Conservation (phyloP, 53 echinoderm and acorn worm species). For the Crossaster papposus region DNA sequence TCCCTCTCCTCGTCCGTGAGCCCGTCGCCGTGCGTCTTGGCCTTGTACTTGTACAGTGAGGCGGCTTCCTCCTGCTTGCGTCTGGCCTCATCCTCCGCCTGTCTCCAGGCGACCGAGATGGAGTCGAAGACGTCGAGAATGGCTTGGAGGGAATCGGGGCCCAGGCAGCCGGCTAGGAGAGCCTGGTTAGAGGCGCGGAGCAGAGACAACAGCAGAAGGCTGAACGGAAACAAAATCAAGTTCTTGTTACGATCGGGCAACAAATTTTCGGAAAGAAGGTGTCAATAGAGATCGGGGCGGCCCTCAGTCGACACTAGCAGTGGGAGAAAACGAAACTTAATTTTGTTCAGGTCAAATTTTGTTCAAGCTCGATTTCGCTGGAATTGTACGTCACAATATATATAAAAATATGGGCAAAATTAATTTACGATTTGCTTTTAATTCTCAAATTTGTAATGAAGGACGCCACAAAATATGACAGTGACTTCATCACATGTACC, state of each 20-base stretch:
- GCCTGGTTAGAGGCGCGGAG: conserved; percentile 70
- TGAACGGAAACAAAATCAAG: not conserved
- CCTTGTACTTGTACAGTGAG: conserved; percentile 81
- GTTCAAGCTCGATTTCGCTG: too few relatives aligned
- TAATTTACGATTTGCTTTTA: too few relatives aligned
- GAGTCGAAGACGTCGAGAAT: conserved; percentile 68
- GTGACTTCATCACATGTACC: not conserved
- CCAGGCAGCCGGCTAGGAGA: conserved; percentile 52
- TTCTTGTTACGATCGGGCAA: too few relatives aligned
- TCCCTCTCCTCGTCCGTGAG: conserved; percentile 90
- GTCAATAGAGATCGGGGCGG: too few relatives aligned
- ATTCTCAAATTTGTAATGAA: not conserved
- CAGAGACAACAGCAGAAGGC: conserved; percentile 72
- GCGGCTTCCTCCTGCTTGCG: conserved; percentile 87
- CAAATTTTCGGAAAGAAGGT: too few relatives aligned
- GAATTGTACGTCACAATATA: too few relatives aligned
- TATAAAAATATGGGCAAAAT: too few relatives aligned
- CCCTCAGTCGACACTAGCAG: too few relatives aligned
- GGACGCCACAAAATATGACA: not conserved
- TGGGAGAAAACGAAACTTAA: too few relatives aligned
- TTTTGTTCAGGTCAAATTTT: too few relatives aligned
- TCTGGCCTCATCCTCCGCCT: conserved; percentile 75
- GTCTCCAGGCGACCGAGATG: conserved; percentile 77
- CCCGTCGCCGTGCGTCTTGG: conserved; percentile 84
- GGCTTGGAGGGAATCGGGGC: conserved; percentile 38